Percentiles rank a stretch among this genome's conserved stretches.
Conservation (phyloP, 2,113 vertebrate genomes). For the Cisticola juncidis region DNA sequence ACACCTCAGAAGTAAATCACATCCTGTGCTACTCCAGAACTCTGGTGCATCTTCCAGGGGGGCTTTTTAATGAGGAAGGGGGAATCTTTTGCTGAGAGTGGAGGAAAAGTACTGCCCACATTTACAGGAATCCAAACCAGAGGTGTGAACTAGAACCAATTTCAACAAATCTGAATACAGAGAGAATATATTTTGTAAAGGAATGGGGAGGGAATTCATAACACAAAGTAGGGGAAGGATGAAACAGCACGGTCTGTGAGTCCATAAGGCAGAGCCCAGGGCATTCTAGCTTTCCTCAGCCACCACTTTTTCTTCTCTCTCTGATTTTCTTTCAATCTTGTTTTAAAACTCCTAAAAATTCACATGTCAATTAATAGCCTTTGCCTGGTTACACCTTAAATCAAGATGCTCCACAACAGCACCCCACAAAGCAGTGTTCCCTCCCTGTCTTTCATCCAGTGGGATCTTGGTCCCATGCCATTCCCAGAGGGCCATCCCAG, state of each 20-base stretch:
- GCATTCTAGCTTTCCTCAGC: background rate
- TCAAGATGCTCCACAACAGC: background rate
- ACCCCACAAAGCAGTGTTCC: rapidly evolving
- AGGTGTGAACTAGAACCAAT: background rate
- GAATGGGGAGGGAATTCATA: background rate
- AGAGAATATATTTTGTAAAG: background rate
- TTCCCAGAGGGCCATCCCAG: background rate
- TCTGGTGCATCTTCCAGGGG: background rate
- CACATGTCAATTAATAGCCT: background rate
- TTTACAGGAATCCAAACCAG: background rate
- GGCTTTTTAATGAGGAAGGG: background rate
- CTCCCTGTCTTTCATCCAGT: background rate
- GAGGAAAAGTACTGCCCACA: background rate
- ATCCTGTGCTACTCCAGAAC: background rate
- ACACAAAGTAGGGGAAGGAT: background rate
- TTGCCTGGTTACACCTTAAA: background rate
- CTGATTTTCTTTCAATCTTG: background rate
- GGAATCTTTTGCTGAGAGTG: background rate
- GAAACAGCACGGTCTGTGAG: background rate
- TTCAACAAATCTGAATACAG: background rate
- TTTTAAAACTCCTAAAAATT: background rate
- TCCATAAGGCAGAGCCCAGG: background rate
- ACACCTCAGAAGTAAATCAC: background rate
- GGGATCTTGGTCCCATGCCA: background rate
- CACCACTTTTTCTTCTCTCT: background rate